Conservation (phyloP, 2,797 vertebrate species). For the Dermochelys coriacea region DNA sequence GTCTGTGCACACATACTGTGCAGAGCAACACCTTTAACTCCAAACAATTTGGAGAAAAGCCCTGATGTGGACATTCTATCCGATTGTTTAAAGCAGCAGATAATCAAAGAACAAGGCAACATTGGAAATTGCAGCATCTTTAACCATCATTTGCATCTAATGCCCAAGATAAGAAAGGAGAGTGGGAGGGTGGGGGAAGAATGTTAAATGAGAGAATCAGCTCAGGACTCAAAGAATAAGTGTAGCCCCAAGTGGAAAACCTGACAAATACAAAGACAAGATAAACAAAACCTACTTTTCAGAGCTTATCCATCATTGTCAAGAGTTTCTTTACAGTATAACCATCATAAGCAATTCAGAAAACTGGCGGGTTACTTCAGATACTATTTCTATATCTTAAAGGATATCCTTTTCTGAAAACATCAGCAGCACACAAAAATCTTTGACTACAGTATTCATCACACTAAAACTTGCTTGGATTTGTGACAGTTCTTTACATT, state of each 20-base stretch:
- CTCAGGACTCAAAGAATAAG: slow-evolving; percentile 61
- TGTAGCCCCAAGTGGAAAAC: slow-evolving; percentile 67
- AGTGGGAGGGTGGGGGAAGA: background rate
- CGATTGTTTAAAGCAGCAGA: slow-evolving; percentile 56
- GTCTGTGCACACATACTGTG: background rate
- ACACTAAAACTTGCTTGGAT: slow-evolving; percentile 26
- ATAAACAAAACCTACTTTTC: slow-evolving; percentile 64
- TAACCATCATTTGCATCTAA: slow-evolving; percentile 61
- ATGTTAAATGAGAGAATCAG: slow-evolving; percentile 41
- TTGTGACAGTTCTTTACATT: slow-evolving; percentile 53
- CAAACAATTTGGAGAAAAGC: slow-evolving; percentile 12
- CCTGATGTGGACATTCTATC: slow-evolving; percentile 38
- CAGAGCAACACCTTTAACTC: background rate
- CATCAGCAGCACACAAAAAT: slow-evolving; percentile 16
- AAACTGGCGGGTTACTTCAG: slow-evolving; percentile 50
- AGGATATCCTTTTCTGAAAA: slow-evolving; percentile 23
- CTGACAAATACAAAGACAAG: slow-evolving; percentile 68
- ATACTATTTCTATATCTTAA: slow-evolving; percentile 40
- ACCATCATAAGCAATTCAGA: slow-evolving; percentile 56
- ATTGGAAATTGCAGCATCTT: slow-evolving; percentile 29
- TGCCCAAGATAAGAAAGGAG: background rate
- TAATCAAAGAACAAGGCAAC: slow-evolving; percentile 64
- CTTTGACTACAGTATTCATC: slow-evolving; percentile 33
- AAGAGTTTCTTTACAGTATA: slow-evolving; percentile 59
- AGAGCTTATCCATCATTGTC: slow-evolving; percentile 77